Evolutionary conservation across 2,888 invertebrate species (phyloP).

Genomic region (Lepeophtheirus nordmannii): DNA sequence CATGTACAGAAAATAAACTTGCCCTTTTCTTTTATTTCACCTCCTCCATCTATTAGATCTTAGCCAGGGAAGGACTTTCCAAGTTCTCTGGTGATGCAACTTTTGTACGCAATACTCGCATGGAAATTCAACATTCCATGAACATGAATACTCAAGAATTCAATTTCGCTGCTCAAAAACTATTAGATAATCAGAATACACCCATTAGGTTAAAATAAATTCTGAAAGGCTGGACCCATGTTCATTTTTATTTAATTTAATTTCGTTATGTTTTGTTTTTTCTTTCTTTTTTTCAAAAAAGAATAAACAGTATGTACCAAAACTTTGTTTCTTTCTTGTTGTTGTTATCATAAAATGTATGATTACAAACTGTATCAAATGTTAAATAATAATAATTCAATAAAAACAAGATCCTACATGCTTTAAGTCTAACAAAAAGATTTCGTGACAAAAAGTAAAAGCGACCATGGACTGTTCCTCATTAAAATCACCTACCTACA

Average conservation of each 20-base stretch:
- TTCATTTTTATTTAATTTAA: neutral
- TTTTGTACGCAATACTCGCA: constrained; percentile 2
- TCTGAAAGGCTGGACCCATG: constrained; percentile 1
- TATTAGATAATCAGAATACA: neutral
- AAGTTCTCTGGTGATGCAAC: constrained; percentile 1
- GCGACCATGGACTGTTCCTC: too few species aligned
- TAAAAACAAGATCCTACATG: too few species aligned
- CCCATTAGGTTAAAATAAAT: constrained; percentile 4
- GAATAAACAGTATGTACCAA: too few species aligned
- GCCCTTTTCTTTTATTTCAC: neutral
- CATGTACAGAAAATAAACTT: neutral
- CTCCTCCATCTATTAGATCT: neutral
- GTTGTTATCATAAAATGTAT: too few species aligned
- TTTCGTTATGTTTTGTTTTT: too few species aligned
- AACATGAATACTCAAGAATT: neutral
- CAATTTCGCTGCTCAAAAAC: neutral
- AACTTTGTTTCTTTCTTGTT: too few species aligned
- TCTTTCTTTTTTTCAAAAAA: too few species aligned
- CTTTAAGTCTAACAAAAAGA: too few species aligned
- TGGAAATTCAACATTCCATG: neutral
- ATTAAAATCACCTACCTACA: too few species aligned
- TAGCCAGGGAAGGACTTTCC: neutral
- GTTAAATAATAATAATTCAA: too few species aligned
- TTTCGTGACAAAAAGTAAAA: too few species aligned
- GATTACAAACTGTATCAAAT: too few species aligned